Evolutionary conservation across 1,140 invertebrate species (phyloP).

Genomic region (Bombus vancouverensis): DNA sequence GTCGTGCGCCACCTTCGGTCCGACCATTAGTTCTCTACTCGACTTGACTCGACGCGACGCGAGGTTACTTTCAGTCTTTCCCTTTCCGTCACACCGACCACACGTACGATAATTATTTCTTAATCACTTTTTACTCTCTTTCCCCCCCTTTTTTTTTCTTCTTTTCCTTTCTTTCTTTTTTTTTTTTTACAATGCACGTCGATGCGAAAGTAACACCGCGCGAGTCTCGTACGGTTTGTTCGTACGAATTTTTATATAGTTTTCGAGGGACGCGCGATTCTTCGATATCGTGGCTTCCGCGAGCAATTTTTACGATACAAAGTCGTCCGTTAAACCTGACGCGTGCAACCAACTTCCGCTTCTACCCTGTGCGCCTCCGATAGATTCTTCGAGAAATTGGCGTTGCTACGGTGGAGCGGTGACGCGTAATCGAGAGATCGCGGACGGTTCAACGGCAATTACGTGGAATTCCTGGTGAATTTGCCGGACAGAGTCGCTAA

Average conservation of each 20-base stretch:
- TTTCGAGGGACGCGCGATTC: no score
- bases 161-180: background rate
- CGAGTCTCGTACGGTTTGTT: no score
- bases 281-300: background rate
- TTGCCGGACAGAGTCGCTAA: background rate
- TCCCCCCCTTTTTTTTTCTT: background rate
- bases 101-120: conserved; percentile 3
- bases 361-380: no score
- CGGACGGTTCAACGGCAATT: background rate
- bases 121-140: background rate
- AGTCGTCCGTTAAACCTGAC: background rate
- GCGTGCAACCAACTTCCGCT: background rate
- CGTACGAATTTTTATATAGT: no score
- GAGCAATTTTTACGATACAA: background rate
- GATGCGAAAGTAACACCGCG: background rate
- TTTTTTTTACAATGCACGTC: background rate
- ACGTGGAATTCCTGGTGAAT: conserved; percentile 13
- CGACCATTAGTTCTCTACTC: background rate
- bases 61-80: background rate
- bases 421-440: background rate
- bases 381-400: background rate
- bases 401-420: background rate
- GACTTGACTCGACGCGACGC: background rate
- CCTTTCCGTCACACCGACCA: background rate
- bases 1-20: background rate